These are phyloP conservation scores for Phortica variegata DNA, from an alignment of 1,140 invertebrate species.

Conservation along the genomic window DNA sequence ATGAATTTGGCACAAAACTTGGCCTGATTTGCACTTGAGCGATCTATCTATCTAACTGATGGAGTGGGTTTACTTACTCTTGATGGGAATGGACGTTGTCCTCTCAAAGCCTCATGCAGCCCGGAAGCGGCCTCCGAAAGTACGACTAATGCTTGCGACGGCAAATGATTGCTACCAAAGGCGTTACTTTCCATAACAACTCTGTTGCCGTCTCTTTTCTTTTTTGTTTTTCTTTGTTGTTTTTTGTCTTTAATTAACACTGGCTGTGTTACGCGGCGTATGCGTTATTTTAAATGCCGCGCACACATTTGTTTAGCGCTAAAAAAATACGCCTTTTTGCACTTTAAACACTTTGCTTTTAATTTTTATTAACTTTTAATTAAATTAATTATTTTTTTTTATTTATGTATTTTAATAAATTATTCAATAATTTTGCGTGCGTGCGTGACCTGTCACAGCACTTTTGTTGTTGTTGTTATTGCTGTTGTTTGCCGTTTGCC, in stretches of 20 bases:
- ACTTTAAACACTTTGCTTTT: no score
- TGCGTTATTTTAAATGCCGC: no score
- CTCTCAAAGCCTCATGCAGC: constrained; percentile 71
- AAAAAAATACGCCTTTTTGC: no score
- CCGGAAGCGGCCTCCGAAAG: constrained; percentile 74
- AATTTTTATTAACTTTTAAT: not conserved
- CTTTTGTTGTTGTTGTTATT: constrained; percentile 14
- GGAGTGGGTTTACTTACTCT: constrained; percentile 43
- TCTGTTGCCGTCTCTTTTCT: constrained; percentile 22
- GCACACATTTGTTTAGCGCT: not conserved
- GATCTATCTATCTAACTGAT: no score
- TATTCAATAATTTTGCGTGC: no score
- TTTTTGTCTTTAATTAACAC: no score
- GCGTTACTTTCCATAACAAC: constrained; percentile 56
- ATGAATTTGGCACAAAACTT: constrained; percentile 3
- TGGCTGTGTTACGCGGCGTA: no score
- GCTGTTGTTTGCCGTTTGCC: constrained; percentile 11
- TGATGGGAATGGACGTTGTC: constrained; percentile 68
- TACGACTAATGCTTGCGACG: constrained; percentile 78
- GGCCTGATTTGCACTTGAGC: no score
- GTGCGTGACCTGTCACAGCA: no score
- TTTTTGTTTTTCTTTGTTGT: constrained; percentile 3
- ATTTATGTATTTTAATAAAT: no score
- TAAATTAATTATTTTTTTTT: no score
- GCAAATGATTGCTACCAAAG: constrained; percentile 63